Percentiles rank a stretch among this genome's conserved stretches.
These are phyloP conservation scores for Antigone vipio DNA, from an alignment of 2,113 vertebrate genomes.

Conservation along the genomic window DNA sequence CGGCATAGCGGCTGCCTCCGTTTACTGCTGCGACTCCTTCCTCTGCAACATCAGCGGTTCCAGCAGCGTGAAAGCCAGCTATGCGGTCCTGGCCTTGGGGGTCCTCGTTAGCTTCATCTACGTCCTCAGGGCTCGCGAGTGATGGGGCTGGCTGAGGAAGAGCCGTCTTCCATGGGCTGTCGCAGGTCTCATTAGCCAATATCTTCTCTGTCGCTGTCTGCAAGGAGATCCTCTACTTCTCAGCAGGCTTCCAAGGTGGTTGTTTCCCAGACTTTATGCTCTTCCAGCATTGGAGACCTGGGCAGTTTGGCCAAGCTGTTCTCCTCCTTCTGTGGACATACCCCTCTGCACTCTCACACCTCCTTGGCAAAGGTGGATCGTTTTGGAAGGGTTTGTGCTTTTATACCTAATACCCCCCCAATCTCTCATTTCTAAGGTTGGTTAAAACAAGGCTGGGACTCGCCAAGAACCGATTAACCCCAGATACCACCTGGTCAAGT, in stretches of 20 bases:
- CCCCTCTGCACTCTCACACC: constrained; percentile 25
- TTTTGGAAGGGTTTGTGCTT: constrained; percentile 61
- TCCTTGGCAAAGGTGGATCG: constrained; percentile 24
- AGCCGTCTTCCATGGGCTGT: not conserved
- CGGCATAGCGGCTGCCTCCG: constrained; percentile 36
- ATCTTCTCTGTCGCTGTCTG: constrained; percentile 39
- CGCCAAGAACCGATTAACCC: not conserved
- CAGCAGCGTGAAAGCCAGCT: not conserved
- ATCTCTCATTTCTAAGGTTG: not conserved
- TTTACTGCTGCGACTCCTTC: constrained; percentile 58
- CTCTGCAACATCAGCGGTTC: constrained; percentile 56
- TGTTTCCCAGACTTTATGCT: constrained; percentile 48
- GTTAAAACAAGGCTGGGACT: constrained; percentile 32
- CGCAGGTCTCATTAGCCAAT: constrained; percentile 7
- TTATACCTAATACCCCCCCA: constrained; percentile 19
- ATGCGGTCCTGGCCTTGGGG: not conserved
- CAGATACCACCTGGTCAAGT: not conserved
- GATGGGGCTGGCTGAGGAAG: not conserved
- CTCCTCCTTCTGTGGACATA: constrained; percentile 20
- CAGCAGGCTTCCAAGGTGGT: constrained; percentile 39
- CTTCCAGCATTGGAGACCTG: constrained; percentile 44
- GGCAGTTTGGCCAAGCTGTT: not conserved
- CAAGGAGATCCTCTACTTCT: constrained; percentile 45
- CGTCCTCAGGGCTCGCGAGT: constrained; percentile 13
- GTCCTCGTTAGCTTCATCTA: constrained; percentile 22